phyloP scores from a whole-genome alignment of 2,888 invertebrate genomes.

The Pyralis farinalis region DNA sequence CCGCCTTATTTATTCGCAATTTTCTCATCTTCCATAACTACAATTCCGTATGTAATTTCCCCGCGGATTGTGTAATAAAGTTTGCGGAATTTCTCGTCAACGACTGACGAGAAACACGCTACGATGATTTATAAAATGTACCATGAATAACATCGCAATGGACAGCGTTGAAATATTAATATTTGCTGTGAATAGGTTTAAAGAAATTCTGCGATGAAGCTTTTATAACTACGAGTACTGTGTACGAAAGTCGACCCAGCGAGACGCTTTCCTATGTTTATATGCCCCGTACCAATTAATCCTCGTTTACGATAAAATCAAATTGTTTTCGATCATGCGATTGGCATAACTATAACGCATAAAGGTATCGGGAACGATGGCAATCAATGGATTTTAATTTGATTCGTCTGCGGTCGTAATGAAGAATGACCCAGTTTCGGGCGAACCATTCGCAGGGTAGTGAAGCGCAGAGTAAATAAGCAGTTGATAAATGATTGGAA shows the following conservation, averaged over 20 bases:
- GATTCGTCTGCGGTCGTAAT: slow-evolving; percentile 29
- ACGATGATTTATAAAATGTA: background rate
- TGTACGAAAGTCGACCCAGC: background rate
- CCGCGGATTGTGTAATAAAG: slow-evolving; percentile 5
- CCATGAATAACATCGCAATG: background rate
- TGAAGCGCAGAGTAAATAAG: slow-evolving; percentile 41
- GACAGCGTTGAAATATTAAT: slow-evolving; percentile 1
- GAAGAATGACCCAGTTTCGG: slow-evolving; percentile 42
- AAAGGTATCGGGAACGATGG: slow-evolving; percentile 4
- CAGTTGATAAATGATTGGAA: slow-evolving; percentile 49
- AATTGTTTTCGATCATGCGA: background rate
- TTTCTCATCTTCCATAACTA: background rate
- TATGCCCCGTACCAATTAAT: slow-evolving; percentile 2
- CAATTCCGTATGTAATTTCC: slow-evolving; percentile 6
- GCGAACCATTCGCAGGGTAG: slow-evolving; percentile 31
- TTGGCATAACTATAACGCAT: background rate
- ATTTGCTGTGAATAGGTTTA: background rate
- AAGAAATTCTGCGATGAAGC: background rate
- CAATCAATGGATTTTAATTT: slow-evolving; percentile 32
- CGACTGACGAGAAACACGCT: background rate
- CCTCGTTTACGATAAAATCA: background rate
- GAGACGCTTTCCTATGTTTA: background rate
- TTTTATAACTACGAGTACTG: slow-evolving; percentile 2
- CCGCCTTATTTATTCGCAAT: slow-evolving; percentile 2
- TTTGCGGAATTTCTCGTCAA: slow-evolving; percentile 2